Conservation (phyloP, 2,113 vertebrate genomes). For the Aythya baeri region DNA sequence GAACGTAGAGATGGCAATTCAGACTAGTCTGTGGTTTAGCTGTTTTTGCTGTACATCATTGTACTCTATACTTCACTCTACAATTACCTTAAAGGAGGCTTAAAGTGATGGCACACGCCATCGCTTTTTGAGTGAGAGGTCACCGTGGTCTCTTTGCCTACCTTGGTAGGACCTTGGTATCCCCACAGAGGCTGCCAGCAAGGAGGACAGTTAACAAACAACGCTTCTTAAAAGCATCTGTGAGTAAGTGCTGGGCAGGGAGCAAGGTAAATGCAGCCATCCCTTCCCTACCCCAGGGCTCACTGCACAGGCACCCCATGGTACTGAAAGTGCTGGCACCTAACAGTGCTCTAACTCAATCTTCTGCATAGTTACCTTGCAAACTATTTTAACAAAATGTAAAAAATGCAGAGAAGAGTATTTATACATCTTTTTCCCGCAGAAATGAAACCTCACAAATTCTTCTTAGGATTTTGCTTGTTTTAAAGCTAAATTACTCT, state of each 20-base stretch:
- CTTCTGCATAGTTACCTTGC: not conserved
- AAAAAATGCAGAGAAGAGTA: not conserved
- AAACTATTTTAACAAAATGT: not conserved
- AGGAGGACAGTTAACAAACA: not conserved
- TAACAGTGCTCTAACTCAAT: not conserved
- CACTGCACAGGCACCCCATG: rapidly evolving
- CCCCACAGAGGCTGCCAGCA: not conserved
- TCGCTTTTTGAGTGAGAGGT: not conserved
- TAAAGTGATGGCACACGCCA: too few relatives aligned
- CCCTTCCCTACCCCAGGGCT: not conserved
- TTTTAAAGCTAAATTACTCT: not conserved
- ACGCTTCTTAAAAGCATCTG: not conserved
- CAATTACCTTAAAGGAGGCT: too few relatives aligned
- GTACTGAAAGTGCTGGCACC: not conserved
- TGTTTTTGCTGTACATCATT: not conserved
- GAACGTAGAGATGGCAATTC: not conserved
- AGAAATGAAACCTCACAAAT: not conserved
- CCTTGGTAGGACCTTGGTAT: not conserved
- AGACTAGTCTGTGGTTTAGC: not conserved
- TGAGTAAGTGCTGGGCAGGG: not conserved
- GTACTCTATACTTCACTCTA: not conserved
- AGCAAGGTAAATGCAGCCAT: not conserved
- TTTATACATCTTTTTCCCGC: not conserved
- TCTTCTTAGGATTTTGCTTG: not conserved
- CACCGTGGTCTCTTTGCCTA: not conserved